These are phyloP conservation scores for Drosophila ironensis DNA, from an alignment of 1,140 invertebrate genomes.

Conservation along the genomic window DNA sequence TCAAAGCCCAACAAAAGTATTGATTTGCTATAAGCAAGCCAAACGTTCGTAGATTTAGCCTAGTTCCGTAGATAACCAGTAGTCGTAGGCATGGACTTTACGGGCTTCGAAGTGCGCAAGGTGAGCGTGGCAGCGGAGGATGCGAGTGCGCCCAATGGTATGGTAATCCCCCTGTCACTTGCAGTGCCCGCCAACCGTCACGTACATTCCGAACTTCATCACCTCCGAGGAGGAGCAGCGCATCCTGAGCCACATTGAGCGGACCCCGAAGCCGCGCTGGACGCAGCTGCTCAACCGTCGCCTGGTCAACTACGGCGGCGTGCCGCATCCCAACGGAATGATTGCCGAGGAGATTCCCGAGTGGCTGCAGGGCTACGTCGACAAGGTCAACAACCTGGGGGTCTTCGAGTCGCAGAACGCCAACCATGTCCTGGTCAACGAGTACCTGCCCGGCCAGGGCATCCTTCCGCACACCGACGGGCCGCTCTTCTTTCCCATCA, in stretches of 20 bases:
- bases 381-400: slow-evolving; percentile 88
- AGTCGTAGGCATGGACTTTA: slow-evolving; percentile 70
- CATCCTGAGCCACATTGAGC: slow-evolving; percentile 89
- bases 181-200: slow-evolving; percentile 88
- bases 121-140: slow-evolving; percentile 5
- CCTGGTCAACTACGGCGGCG: slow-evolving; percentile 98
- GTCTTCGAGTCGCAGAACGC: slow-evolving; percentile 91
- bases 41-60: slow-evolving; percentile 37
- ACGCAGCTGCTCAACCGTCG: slow-evolving; percentile 94
- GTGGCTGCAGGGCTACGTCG: slow-evolving; percentile 90
- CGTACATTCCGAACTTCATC: slow-evolving; percentile 97
- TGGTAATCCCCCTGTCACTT: too few species aligned
- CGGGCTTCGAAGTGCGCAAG: slow-evolving; percentile 75
- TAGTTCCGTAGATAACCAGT: slow-evolving; percentile 28
- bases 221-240: slow-evolving; percentile 89
- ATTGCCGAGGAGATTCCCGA: slow-evolving; percentile 93
- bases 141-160: too few species aligned
- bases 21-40: slow-evolving; percentile 66
- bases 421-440: slow-evolving; percentile 98
- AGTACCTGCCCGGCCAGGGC: slow-evolving; percentile 96
- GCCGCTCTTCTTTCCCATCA: slow-evolving; percentile 94
- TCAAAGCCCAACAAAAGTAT: slow-evolving; percentile 54
- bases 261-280: slow-evolving; percentile 97
- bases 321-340: slow-evolving; percentile 97
- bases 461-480: slow-evolving; percentile 98